Percentiles rank a stretch among this genome's conserved stretches.
These are phyloP conservation scores for Tamandua tetradactyla DNA, from an alignment of 2,797 vertebrate genomes.

Conservation along the genomic window DNA sequence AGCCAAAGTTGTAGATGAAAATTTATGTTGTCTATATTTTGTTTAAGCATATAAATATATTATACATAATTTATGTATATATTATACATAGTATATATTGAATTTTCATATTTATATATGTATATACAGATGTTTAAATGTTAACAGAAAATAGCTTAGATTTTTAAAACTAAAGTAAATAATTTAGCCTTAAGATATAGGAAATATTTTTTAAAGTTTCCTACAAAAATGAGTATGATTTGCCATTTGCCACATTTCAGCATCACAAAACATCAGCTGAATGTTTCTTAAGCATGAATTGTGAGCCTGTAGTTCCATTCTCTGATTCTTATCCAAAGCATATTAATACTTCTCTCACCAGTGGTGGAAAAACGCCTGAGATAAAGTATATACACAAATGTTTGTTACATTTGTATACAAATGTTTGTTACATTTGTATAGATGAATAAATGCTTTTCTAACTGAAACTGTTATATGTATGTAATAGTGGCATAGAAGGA, in stretches of 20 bases:
- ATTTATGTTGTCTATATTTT: not conserved
- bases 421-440: conserved; percentile 6
- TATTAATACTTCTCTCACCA: not conserved
- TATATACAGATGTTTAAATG: not conserved
- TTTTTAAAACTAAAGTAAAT: not conserved
- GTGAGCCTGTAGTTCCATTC: not conserved
- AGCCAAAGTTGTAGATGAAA: not conserved
- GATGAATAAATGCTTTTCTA: not conserved
- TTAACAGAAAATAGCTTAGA: not conserved
- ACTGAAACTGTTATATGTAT: not conserved
- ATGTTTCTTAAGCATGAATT: not conserved
- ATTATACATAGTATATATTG: not conserved
- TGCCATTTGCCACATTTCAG: not conserved
- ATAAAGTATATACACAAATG: not conserved
- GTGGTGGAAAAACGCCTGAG: not conserved
- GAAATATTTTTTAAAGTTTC: not conserved
- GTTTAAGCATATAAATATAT: not conserved
- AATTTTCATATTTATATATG: not conserved
- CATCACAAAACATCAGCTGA: not conserved
- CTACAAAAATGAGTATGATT: not conserved
- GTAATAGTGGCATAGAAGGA: not conserved
- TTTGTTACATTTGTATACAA: not conserved
- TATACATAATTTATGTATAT: not conserved
- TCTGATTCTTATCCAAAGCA: conserved; percentile 2
- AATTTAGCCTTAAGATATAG: not conserved